phyloP scores from a whole-genome alignment of 2,888 invertebrate genomes.

The Cerastis leucographa region DNA sequence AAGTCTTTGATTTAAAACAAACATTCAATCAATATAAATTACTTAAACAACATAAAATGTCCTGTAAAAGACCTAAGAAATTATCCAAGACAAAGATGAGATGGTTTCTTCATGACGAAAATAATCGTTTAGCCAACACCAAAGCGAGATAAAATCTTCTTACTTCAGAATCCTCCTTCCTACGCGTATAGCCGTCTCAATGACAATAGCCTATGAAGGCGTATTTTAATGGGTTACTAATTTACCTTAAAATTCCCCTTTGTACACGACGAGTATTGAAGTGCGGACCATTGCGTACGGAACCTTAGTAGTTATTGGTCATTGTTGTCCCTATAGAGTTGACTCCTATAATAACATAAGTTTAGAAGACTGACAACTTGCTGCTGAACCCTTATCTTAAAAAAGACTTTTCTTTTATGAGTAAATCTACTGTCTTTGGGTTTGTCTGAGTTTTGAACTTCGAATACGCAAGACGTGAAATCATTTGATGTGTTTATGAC shows the following conservation, averaged over 20 bases:
- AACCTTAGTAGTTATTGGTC: slow-evolving; percentile 1
- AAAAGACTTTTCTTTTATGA: not conserved
- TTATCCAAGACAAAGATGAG: no score
- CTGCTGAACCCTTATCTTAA: not conserved
- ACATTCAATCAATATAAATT: not conserved
- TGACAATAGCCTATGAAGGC: slow-evolving; percentile 29
- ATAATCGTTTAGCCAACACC: not conserved
- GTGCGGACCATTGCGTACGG: not conserved
- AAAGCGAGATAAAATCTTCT: not conserved
- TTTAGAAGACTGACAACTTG: not conserved
- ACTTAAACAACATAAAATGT: not conserved
- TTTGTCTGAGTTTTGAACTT: not conserved
- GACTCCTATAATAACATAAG: not conserved
- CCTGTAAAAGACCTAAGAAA: not conserved
- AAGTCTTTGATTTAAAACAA: not conserved
- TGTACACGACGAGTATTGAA: slow-evolving; percentile 1
- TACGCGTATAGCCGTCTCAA: not conserved
- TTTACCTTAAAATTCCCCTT: slow-evolving; percentile 14
- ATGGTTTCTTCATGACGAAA: no score
- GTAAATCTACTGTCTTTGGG: not conserved
- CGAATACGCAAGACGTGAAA: not conserved
- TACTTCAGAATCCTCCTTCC: slow-evolving; percentile 1
- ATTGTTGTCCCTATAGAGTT: slow-evolving; percentile 22
- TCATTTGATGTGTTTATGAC: not conserved
- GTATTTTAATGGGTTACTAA: slow-evolving; percentile 38